Evolutionary conservation across 2,888 invertebrate genomes (phyloP).

Genomic region (Leptinotarsa juncta): DNA sequence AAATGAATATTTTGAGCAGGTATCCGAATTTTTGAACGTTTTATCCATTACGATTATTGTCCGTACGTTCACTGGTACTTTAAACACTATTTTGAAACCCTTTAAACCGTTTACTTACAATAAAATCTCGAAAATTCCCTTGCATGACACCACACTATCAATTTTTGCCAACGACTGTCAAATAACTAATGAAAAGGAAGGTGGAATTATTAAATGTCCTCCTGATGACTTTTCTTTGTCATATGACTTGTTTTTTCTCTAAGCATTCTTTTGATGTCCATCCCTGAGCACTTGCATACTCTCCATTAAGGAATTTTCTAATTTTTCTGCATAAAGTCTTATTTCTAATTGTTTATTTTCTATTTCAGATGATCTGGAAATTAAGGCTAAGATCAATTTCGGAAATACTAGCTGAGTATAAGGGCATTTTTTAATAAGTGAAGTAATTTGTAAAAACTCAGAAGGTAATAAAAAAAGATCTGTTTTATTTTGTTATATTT

Average conservation of each 20-base stretch:
- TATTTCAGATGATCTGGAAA: neutral
- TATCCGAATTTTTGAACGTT: constrained; percentile 82
- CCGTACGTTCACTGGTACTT: constrained; percentile 35
- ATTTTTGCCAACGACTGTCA: constrained; percentile 65
- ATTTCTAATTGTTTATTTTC: neutral
- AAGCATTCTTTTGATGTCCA: constrained; percentile 17
- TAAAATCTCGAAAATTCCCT: constrained; percentile 55
- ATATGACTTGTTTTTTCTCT: constrained; percentile 19
- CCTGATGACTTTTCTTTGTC: constrained; percentile 49
- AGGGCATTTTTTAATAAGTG: no score
- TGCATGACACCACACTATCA: constrained; percentile 62
- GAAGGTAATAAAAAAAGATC: no score
- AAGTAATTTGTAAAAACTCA: no score
- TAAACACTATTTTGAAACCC: constrained; percentile 38
- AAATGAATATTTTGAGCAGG: constrained; percentile 76
- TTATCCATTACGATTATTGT: constrained; percentile 62
- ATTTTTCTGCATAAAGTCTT: neutral
- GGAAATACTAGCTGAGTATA: no score
- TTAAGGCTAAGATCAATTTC: neutral
- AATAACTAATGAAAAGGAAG: constrained; percentile 61
- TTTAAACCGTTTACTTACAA: constrained; percentile 55
- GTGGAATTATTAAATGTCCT: constrained; percentile 58
- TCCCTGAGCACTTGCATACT: constrained; percentile 1
- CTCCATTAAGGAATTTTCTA: neutral
- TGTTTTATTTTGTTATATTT: no score